Conservation (phyloP, 2,113 vertebrate genomes). For the Colaptes auratus region DNA sequence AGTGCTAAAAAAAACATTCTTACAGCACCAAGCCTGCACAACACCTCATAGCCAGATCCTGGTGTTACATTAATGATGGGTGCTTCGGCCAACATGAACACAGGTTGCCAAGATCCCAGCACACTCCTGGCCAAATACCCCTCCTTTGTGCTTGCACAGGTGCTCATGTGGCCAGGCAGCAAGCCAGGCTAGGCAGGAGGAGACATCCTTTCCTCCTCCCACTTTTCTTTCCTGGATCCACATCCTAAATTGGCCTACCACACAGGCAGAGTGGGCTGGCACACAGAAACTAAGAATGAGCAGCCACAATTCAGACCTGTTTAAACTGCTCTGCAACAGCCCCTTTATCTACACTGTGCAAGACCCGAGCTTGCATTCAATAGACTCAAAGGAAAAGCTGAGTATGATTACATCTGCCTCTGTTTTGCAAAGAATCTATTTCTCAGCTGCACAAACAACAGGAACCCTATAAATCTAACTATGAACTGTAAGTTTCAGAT, state of each 20-base stretch:
- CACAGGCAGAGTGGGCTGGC: background rate
- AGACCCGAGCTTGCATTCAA: accelerated
- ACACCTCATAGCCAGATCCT: background rate
- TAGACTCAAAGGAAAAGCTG: background rate
- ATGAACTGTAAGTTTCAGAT: background rate
- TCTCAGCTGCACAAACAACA: background rate
- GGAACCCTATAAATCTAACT: background rate
- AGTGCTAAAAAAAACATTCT: background rate
- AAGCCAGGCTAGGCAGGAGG: background rate
- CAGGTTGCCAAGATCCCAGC: background rate
- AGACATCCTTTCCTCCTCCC: background rate
- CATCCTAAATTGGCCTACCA: background rate
- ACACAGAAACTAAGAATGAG: accelerated
- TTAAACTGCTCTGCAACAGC: background rate
- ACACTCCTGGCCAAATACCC: background rate
- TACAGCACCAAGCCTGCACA: background rate
- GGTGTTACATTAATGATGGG: background rate
- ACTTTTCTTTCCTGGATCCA: background rate
- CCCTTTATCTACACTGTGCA: accelerated
- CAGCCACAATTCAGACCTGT: background rate
- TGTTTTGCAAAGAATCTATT: background rate
- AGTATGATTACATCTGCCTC: background rate
- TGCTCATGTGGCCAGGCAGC: background rate
- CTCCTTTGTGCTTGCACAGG: background rate
- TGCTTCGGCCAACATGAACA: background rate